Conservation (phyloP, 2,113 vertebrate species). For the Psephotus haematonotus region DNA sequence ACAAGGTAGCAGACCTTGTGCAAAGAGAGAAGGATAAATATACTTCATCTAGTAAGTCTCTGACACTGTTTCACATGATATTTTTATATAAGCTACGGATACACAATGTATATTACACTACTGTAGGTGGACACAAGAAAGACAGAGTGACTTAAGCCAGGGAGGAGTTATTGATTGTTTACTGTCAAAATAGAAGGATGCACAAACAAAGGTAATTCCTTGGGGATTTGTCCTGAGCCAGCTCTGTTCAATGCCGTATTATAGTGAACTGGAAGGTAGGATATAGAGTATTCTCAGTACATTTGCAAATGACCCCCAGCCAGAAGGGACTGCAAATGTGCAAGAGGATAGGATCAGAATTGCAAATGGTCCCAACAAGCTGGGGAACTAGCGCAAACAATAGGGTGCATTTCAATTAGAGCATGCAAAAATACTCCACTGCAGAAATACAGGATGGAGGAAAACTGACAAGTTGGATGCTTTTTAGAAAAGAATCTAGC, state of each 20-base stretch:
- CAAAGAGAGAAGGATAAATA: neutral
- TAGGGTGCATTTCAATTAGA: conserved; percentile 2
- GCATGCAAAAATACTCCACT: neutral
- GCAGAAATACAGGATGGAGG: neutral
- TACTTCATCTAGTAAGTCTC: neutral
- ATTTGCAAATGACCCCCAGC: conserved; percentile 17
- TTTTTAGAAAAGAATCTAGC: conserved; percentile 22
- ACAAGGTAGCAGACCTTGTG: conserved; percentile 11
- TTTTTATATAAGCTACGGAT: neutral
- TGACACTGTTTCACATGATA: neutral
- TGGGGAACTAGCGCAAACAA: neutral
- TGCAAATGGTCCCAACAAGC: conserved; percentile 19
- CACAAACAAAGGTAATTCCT: neutral
- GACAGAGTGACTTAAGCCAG: neutral
- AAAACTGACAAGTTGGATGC: neutral
- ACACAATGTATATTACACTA: neutral
- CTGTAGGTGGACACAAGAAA: neutral
- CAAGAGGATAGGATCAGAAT: conserved; percentile 22
- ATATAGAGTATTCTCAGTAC: neutral
- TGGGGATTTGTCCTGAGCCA: conserved; percentile 14
- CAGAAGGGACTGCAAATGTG: neutral
- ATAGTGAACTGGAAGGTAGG: neutral
- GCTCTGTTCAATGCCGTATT: neutral
- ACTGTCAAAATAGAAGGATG: conserved; percentile 10
- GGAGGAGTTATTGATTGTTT: conserved; percentile 50